Evolutionary conservation across 2,888 invertebrate species (phyloP), one percentile per base, ranked within the genome.

Genomic region (Hypercompe scribonia): DNA sequence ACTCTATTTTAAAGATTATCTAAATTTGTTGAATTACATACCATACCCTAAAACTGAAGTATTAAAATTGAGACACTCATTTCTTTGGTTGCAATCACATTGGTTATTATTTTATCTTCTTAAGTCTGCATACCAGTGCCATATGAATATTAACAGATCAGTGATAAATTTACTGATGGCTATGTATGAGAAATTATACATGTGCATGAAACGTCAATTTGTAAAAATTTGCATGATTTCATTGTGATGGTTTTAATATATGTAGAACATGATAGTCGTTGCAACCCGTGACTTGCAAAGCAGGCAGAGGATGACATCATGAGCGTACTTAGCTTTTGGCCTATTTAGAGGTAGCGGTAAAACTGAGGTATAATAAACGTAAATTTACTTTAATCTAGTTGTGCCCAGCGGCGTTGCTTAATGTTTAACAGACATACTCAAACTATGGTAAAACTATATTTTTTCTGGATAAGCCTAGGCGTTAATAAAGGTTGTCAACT

Each of bases 161-260:
- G 61, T 31, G 18, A 61, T 31, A 61, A 31, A 31, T 61, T 13
- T 28, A 58, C 13, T 28, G 18, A 15, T 61, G 61, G 18, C 61
- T 13, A n/a, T n/a, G 2, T 28, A 28, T 28, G 58, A n/a, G 28
- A 24, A 50, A 50, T 24, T 10, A 24, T 24, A 24, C 24, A 50
- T 50, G 24, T 24, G 50, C 7, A 50, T 50, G 50, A 54, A 54
- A 54, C 11, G 3, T 54, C 54, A 28, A 54, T 13, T n/a, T 54
- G 54, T n/a, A 28, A 54, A 54, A 54, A 54, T 54, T 54, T 54
- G 54, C 28, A 54, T 54, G 54, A 50, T 50, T 50, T 50, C 50
- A 50, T 50, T 24, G 50, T 50, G 50, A n/a, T 54, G 13, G 0
- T n/a, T 54, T 28, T 13, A 54, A 54, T n/a, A n/a, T 28, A 54